phyloP scores from a whole-genome alignment of 30 jellyfish, hydroid and myxozoan genomes.

The Chrysaora quinquecirrha region DNA sequence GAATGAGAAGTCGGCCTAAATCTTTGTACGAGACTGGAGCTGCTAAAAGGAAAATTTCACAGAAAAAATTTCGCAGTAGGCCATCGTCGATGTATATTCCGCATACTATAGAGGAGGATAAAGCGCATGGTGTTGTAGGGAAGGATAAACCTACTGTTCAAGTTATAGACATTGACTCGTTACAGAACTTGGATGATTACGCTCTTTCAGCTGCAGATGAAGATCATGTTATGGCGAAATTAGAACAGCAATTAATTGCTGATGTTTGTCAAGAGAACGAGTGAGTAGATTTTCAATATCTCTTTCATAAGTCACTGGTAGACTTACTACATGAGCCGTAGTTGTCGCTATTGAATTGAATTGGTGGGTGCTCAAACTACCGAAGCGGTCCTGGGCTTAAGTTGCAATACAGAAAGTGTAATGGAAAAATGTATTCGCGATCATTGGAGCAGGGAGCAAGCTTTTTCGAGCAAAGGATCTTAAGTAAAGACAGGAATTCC shows the following conservation, averaged over 20 bases:
- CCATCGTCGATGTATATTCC: constrained; percentile 56
- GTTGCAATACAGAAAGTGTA: too few species aligned
- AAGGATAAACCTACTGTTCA: constrained; percentile 19
- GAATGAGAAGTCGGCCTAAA: constrained; percentile 29
- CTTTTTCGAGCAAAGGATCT: too few species aligned
- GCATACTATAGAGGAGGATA: constrained; percentile 51
- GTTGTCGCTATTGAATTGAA: too few species aligned
- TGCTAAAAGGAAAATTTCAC: neutral
- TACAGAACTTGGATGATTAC: constrained; percentile 38
- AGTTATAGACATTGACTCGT: constrained; percentile 42
- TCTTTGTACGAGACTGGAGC: constrained; percentile 63
- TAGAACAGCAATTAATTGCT: constrained; percentile 53
- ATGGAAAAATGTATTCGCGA: too few species aligned
- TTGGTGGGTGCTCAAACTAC: too few species aligned
- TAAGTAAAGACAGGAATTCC: too few species aligned
- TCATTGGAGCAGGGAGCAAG: too few species aligned
- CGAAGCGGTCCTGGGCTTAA: too few species aligned
- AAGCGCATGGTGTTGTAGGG: too few species aligned
- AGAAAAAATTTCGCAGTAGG: constrained; percentile 19
- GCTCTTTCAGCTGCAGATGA: constrained; percentile 52
- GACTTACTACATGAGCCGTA: too few species aligned
- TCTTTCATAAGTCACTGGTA: too few species aligned
- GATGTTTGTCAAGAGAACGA: constrained; percentile 67
- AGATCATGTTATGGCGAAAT: constrained; percentile 50
- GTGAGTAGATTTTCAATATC: too few species aligned